These are phyloP conservation scores for Pediacus dermestoides DNA, from an alignment of 2,888 invertebrate genomes.

Conservation along the genomic window DNA sequence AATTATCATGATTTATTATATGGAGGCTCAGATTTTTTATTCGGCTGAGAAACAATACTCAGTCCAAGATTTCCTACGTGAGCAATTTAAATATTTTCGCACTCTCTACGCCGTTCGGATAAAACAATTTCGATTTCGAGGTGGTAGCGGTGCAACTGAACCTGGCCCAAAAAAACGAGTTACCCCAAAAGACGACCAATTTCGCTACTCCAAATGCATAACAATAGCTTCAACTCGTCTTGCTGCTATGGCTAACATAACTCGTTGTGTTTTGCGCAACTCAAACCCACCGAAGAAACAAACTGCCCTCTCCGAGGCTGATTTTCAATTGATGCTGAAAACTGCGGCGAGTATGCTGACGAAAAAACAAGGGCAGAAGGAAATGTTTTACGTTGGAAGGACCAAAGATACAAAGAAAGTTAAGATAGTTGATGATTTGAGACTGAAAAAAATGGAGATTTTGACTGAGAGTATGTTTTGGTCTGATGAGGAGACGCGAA, in stretches of 20 bases:
- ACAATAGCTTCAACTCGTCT: conserved; percentile 24
- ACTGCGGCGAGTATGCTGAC: conserved; percentile 20
- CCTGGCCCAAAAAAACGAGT: conserved; percentile 11
- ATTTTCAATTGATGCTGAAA: conserved; percentile 27
- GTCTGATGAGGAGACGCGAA: background rate
- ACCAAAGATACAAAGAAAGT: background rate
- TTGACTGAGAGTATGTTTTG: background rate
- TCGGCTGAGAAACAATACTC: conserved; percentile 22
- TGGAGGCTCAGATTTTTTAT: conserved; percentile 29
- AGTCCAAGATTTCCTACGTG: conserved; percentile 27
- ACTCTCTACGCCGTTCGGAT: background rate
- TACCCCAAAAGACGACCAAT: conserved; percentile 28
- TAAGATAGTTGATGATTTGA: background rate
- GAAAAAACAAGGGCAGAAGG: conserved; percentile 11
- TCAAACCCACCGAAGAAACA: conserved; percentile 21
- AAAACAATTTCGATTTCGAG: background rate
- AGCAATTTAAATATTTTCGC: conserved; percentile 22
- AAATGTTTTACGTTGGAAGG: background rate
- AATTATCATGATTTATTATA: conserved; percentile 31
- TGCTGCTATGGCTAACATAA: conserved; percentile 28
- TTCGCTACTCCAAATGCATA: conserved; percentile 29
- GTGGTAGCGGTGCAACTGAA: background rate
- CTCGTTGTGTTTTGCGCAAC: conserved; percentile 27
- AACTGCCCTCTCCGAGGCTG: conserved; percentile 20
- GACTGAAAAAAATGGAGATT: background rate